Percentiles rank a stretch among this genome's conserved stretches.
These are phyloP conservation scores for Orbicella faveolata DNA, from an alignment of 64 coral and sea anemone species.

Conservation along the genomic window DNA sequence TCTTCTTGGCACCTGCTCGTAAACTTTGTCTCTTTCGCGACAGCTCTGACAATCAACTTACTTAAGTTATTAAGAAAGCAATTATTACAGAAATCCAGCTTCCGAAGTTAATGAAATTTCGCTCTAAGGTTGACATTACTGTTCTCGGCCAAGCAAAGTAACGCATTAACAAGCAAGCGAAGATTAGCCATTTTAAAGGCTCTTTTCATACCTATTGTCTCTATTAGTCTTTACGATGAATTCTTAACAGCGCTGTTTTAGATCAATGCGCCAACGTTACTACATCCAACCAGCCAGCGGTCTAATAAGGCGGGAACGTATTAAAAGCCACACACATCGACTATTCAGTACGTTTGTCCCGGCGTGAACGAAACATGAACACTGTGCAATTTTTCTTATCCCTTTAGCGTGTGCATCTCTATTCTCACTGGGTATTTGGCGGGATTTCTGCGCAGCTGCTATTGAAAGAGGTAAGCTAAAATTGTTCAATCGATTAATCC, in stretches of 20 bases:
- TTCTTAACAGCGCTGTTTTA: background rate
- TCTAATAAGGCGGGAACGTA: background rate
- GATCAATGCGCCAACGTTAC: background rate
- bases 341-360: background rate
- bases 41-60: constrained; percentile 39
- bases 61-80: constrained; percentile 55
- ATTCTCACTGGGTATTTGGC: too few species aligned
- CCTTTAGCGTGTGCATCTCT: background rate
- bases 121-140: constrained; percentile 25
- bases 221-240: background rate
- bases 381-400: background rate
- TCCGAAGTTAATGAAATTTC: constrained; percentile 55
- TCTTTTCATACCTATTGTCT: background rate
- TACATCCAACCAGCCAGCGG: background rate
- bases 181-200: constrained; percentile 7
- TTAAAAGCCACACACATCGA: background rate
- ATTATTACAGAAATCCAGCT: constrained; percentile 41
- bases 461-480: background rate
- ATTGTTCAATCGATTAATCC: background rate
- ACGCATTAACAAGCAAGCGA: constrained; percentile 1
- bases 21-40: constrained; percentile 21
- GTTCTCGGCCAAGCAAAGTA: constrained; percentile 16
- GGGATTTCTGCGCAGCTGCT: background rate
- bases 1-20: background rate
- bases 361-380: background rate